Evolutionary conservation across 2,797 vertebrate genomes (phyloP).

Genomic region (Coregonus sp.): DNA sequence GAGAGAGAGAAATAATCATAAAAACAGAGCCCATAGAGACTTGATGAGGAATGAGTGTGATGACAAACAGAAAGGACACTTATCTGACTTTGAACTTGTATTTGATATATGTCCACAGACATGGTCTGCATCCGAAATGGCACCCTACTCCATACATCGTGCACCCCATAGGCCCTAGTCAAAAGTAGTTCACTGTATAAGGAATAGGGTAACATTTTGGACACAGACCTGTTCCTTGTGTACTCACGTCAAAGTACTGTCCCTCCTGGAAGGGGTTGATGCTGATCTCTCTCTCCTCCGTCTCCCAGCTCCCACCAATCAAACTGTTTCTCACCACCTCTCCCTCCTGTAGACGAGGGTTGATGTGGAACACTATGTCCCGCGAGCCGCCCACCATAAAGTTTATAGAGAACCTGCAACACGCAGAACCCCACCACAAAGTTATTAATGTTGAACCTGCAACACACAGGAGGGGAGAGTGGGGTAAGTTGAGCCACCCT

Average conservation of each 20-base stretch:
- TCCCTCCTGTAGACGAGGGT: slow-evolving; percentile 68
- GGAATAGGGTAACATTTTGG: too few species aligned
- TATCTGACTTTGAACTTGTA: too few species aligned
- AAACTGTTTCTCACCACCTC: slow-evolving; percentile 78
- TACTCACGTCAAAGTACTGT: slow-evolving; percentile 84
- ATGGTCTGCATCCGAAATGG: too few species aligned
- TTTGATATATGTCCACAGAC: too few species aligned
- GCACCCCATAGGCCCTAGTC: too few species aligned
- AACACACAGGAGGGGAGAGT: background rate
- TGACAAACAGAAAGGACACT: too few species aligned
- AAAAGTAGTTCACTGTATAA: too few species aligned
- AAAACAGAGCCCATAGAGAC: too few species aligned
- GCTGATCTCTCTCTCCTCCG: slow-evolving; percentile 72
- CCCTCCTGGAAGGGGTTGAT: slow-evolving; percentile 79
- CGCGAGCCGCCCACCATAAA: slow-evolving; percentile 65
- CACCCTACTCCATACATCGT: too few species aligned
- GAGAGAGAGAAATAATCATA: background rate
- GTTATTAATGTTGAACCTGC: background rate
- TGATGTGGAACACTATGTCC: slow-evolving; percentile 79
- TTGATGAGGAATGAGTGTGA: too few species aligned
- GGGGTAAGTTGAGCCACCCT: too few species aligned
- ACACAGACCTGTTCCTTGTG: too few species aligned
- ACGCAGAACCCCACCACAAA: background rate
- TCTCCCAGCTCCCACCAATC: slow-evolving; percentile 76
- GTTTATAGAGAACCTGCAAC: slow-evolving; percentile 75